Evolutionary conservation across 1,140 invertebrate genomes (phyloP), one percentile per base, ranked within the genome.

Genomic region (Microvelia longipes): DNA sequence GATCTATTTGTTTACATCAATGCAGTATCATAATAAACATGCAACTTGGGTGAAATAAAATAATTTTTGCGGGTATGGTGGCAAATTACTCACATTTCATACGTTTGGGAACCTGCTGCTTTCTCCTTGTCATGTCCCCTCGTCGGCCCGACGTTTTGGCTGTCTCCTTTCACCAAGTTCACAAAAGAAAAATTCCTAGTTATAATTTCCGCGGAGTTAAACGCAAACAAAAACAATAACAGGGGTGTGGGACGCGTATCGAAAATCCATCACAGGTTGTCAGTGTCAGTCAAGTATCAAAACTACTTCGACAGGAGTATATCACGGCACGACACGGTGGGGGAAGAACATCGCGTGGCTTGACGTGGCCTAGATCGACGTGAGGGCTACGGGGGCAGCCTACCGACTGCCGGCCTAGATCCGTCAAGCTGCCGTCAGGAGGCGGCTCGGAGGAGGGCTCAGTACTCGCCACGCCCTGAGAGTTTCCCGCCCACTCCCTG

Each of bases 21-120:
- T n/a, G n/a, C n/a, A n/a, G n/a, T n/a, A n/a, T n/a, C n/a, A n/a
- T n/a, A n/a, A n/a, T n/a, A n/a, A n/a, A n/a, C n/a, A n/a, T n/a
- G n/a, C n/a, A n/a, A n/a, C n/a, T n/a, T n/a, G n/a, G n/a, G n/a
- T n/a, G n/a, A n/a, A n/a, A n/a, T n/a, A n/a, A n/a, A n/a, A n/a
- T n/a, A n/a, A n/a, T n/a, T n/a, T n/a, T n/a, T n/a, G n/a, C n/a
- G n/a, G n/a, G n/a, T n/a, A n/a, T n/a, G n/a, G n/a, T n/a, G n/a
- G n/a, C n/a, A n/a, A n/a, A n/a, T 50, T 50, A 64, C 62, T 64
- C 62, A 64, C 62, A 64, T 64, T 64, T 64, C 62, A 64, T 64
- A 64, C 62, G 62, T 64, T 64, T 64, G 62, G 62, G 62, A 24
- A 15, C 15, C 15, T 64, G 15, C 25, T 64, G 62, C 25, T 64